Conservation (phyloP, 2,797 vertebrate genomes). For the Pterois miles region DNA sequence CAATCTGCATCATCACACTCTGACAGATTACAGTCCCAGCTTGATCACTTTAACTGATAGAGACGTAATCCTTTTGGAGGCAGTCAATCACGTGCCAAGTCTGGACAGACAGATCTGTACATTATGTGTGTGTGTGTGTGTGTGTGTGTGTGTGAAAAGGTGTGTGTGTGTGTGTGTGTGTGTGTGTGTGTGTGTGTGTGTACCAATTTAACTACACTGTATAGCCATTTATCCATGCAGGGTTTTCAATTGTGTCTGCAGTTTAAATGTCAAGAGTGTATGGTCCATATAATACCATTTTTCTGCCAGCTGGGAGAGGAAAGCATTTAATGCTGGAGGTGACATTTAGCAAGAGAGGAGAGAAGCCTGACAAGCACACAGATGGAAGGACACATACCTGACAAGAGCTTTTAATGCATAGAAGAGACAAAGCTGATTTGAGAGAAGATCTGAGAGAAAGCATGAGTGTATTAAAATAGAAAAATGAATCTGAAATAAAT, state of each 20-base stretch:
- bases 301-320: conserved; percentile 53
- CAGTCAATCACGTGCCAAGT: conserved; percentile 48
- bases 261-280: conserved; percentile 72
- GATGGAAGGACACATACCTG: conserved; percentile 55
- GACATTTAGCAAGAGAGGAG: conserved; percentile 67
- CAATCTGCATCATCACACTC: conserved; percentile 63
- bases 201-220: conserved; percentile 19
- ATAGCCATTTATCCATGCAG: conserved; percentile 48
- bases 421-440: conserved; percentile 25
- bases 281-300: conserved; percentile 66
- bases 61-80: conserved; percentile 50
- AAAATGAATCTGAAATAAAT: not conserved
- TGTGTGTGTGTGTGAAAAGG: not conserved
- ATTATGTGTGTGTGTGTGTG: conserved; percentile 1
- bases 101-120: conserved; percentile 32
- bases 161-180: not conserved
- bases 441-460: conserved; percentile 12
- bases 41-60: conserved; percentile 59
- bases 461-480: not conserved
- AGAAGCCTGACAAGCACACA: conserved; percentile 39
- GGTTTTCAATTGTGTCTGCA: conserved; percentile 55
- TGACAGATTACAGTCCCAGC: conserved; percentile 56
- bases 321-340: conserved; percentile 60
- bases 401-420: conserved; percentile 44
- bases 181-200: not conserved